Evolutionary conservation across 2,888 invertebrate genomes (phyloP), one percentile per base, ranked within the genome.

Genomic region (Fissipunctia ypsillon): DNA sequence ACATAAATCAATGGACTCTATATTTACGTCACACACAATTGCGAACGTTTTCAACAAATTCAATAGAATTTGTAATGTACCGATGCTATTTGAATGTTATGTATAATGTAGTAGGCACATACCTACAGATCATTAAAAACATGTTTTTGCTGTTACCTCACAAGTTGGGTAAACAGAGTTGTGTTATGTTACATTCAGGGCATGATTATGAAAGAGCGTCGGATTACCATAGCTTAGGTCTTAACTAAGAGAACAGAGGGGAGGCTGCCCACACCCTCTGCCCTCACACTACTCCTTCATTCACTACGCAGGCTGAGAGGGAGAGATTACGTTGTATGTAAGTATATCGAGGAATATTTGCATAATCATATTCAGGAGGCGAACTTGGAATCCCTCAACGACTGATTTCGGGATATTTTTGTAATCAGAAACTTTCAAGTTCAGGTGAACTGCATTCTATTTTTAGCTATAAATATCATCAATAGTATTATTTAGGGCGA

Each of bases 351-450:
- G 80, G 74, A 57, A 38, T 83, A 91, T 93, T 93, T 92, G 89
- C 93, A 91, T 93, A 93, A 92, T 90, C 87, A 88, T 88, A 92
- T 90, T 91, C 88, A 87, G 86, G 81, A 84, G 84, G 64, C 79
- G 64, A 85, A 85, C 78, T 86, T 85, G 73, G 79, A 86, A 86
- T 85, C 73, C 69, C 57, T 75, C 63, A 69, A 78, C 69, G 59
- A 81, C 74, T 82, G 67, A 69, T 73, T 80, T 76, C 63, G 57
- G 71, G 67, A 64, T 73, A 66, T 76, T 78, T 78, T 76, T 70
- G 73, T 59, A 68, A 67, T 69, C 28, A 43, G 48, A 60, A 72
- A 70, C 61, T 83, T 65, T 52, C n/a, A 64, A 54, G 31, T 80
- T 66, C 16, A 22, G 22, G 57, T 59, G 41, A 60, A 70, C 50